phyloP scores from a whole-genome alignment of 2,113 vertebrate genomes.

The Rhinogobius similis region DNA sequence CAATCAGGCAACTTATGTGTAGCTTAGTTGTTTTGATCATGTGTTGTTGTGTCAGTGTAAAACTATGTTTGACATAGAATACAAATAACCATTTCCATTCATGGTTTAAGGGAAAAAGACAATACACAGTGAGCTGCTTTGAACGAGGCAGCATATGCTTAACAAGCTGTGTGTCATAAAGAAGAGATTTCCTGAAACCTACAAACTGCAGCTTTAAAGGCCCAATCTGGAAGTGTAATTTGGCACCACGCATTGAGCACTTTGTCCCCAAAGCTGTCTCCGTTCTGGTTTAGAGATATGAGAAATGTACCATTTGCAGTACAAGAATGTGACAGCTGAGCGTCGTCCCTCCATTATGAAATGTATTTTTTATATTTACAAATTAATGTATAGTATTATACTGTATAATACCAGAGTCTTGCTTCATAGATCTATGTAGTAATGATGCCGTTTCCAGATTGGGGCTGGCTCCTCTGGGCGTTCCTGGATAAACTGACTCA shows the following conservation, averaged over 20 bases:
- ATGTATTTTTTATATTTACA: constrained; percentile 26
- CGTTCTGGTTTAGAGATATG: constrained; percentile 39
- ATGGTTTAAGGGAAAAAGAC: constrained; percentile 47
- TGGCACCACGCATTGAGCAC: constrained; percentile 40
- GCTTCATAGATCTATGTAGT: constrained; percentile 13
- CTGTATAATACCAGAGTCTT: constrained; percentile 4
- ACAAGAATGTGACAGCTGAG: constrained; percentile 18
- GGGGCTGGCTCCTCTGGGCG: constrained; percentile 53
- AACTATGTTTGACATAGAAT: constrained; percentile 61
- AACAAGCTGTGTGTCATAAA: constrained; percentile 62
- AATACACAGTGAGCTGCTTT: constrained; percentile 48
- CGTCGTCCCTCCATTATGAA: constrained; percentile 30
- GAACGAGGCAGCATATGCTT: constrained; percentile 51
- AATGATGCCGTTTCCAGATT: constrained; percentile 67
- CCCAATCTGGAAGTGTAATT: constrained; percentile 73
- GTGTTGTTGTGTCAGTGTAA: constrained; percentile 52
- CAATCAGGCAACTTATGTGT: constrained; percentile 48
- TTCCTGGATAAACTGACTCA: constrained; percentile 55
- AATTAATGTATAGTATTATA: constrained; percentile 22
- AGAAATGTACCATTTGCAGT: constrained; percentile 28
- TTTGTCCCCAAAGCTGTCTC: constrained; percentile 53
- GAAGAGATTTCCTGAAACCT: constrained; percentile 67
- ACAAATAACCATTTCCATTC: constrained; percentile 50
- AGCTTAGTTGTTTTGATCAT: constrained; percentile 58
- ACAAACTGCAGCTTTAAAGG: constrained; percentile 77